Evolutionary conservation across 2,113 vertebrate genomes (phyloP).

Genomic region (Crotalus tigris): DNA sequence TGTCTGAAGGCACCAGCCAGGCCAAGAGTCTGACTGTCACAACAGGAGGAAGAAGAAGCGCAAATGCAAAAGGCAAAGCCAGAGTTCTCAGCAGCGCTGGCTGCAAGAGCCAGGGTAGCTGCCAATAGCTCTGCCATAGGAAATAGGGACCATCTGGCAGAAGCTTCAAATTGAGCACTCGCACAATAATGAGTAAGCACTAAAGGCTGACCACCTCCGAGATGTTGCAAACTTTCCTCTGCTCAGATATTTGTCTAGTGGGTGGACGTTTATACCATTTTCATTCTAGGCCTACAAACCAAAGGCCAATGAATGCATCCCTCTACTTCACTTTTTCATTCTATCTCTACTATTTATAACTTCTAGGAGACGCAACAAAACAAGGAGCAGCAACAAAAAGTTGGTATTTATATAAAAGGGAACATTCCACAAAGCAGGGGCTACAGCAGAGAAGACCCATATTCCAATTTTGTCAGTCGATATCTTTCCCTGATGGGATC

Average conservation of each 20-base stretch:
- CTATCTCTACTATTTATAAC: neutral
- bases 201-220: neutral
- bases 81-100: constrained; percentile 1
- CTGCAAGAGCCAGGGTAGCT: neutral
- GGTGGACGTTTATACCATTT: neutral
- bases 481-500: neutral
- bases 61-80: neutral
- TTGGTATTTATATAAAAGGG: too few relatives aligned
- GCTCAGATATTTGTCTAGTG: neutral
- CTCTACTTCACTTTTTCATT: neutral
- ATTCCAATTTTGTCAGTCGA: neutral
- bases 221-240: neutral
- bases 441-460: neutral
- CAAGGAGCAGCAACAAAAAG: neutral
- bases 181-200: constrained; percentile 2
- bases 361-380: neutral
- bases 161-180: neutral
- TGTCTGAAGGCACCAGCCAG: neutral
- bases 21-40: neutral
- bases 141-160: constrained; percentile 19
- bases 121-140: constrained; percentile 11
- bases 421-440: neutral
- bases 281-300: neutral
- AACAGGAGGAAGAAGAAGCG: neutral
- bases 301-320: neutral